Evolutionary conservation across 2,113 vertebrate genomes (phyloP), one percentile per base, ranked within the genome.

Genomic region (Oncorhynchus nerka): DNA sequence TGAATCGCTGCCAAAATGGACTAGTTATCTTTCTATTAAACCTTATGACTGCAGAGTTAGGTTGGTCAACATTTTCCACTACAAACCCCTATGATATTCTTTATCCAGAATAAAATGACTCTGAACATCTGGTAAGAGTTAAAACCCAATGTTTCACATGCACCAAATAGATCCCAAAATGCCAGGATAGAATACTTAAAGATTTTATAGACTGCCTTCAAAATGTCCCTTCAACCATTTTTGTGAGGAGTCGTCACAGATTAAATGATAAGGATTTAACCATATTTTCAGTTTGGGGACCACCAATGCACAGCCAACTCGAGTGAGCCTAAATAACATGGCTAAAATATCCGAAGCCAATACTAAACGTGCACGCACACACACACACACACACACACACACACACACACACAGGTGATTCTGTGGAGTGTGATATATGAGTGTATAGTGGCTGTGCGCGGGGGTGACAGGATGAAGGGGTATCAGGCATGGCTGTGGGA

Each of bases 341-440:
- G 32, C 67, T 65, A 59, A 20, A 24, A 62, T 13, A 24, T 64
- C 9, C 9, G 39, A 45, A 45, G 39, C 34, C 72, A 4, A 74
- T 64, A 20, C 26, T 45, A 45, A 68, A 30, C 1, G 28, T 30
- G 28, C 65, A 5, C 65, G 5, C 65, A 67, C 65, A 5, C 26
- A 5, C 22, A 32, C 24, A 26, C 24, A 30, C 24, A 34, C 66
- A 68, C 66, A 34, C 65, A 34, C 28, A 30, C 65, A 34, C 66
- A 68, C 30, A 24, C 34, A 64, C 72, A n/a, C 71, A 73, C 71
- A 59, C 59, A 28, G 72, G 39, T 45, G 39, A 45, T 64, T 75
- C 59, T 45, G 22, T 26, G 39, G 62, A 80, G 28, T 62, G 28
- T 77, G 75, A 79, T 79, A 75, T 68, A 72, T 71, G 76, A 77